Base-by-base conservation (phyloP, 2,797 vertebrate species). In the Sus cebifrons region DNA sequence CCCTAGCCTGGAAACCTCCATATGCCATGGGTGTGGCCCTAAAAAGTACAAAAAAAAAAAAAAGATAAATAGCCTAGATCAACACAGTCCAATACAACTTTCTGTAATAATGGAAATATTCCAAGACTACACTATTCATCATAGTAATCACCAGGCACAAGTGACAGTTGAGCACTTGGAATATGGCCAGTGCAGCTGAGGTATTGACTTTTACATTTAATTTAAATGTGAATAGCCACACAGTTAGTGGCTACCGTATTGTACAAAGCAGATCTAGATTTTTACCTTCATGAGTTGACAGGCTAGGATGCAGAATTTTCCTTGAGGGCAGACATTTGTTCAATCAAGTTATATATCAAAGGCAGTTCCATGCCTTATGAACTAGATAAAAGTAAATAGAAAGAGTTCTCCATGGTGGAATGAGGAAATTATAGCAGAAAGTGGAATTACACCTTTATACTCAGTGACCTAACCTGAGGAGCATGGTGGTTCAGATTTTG, bases 401-500 rank as follows among this genome's bases (percentile, higher is more conserved):
- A 85, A 73, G 91, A 58, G 12, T 60, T 75, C 77, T 82, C 60
- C 25, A 79, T 36, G 8, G 3, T 18, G 54, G 52, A 84, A 68
- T 56, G 68, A 88, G 65, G 87, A 88, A 96, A 95, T 84, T 62
- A 84, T 11, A 96, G 82, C 89, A 36, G 36, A 92, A 88, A 96
- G 25, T 74, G 0, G 81, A 89, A 71, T 74, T 93, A 44, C 5
- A 64, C 65, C 85, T 92, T 93, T 92, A 20, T 89, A 68, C 65
- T 95, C 79, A 68, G 70, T 94, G 73, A 89, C 89, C 82, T 95
- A 85, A 91, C 32, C 70, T 58, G n/a, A 93, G 64, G 77, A 77
- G 49, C 49, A 8, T 32, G 5, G 56, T 91, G 27, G 44, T 79
- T 71, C 81, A 79, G 92, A 96, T 93, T 93, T 91, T 87, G 91